Conservation (phyloP, 2,888 invertebrate species). For the Mesodorylaimus sp. region DNA sequence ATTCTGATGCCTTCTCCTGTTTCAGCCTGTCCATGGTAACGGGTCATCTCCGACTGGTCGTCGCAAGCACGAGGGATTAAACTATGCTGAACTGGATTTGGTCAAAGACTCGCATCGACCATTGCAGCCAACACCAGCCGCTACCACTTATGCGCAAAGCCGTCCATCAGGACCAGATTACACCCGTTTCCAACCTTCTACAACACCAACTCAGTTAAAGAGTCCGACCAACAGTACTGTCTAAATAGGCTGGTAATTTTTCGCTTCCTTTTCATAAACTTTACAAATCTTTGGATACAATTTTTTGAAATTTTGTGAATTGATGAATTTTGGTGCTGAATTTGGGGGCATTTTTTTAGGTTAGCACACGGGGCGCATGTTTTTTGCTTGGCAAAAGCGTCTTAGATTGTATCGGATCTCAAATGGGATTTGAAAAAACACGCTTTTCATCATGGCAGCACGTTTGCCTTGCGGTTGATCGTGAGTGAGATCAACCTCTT, state of each 20-base stretch:
- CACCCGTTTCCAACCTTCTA: not conserved
- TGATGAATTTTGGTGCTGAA: too few species aligned
- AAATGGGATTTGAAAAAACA: not conserved
- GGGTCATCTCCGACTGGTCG: not conserved
- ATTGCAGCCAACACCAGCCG: not conserved
- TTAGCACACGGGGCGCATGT: too few species aligned
- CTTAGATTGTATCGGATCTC: not conserved
- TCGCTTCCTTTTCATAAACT: not conserved
- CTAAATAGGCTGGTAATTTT: not conserved
- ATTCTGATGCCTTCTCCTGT: too few species aligned
- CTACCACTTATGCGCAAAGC: too few species aligned
- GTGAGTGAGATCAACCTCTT: too few species aligned
- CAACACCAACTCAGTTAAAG: not conserved
- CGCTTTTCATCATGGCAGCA: not conserved
- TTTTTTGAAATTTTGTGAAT: not conserved
- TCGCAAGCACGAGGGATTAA: conserved; percentile 8
- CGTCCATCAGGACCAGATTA: too few species aligned
- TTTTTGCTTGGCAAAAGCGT: too few species aligned
- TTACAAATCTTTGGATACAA: not conserved
- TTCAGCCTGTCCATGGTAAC: too few species aligned
- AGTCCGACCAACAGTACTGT: conserved; percentile 4
- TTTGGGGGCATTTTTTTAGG: too few species aligned
- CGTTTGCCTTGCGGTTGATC: too few species aligned
- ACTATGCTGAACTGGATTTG: conserved; percentile 9
- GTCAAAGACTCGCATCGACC: conserved; percentile 5